These are phyloP conservation scores for Arion vulgaris DNA, from an alignment of 1,140 invertebrate genomes.

Conservation along the genomic window DNA sequence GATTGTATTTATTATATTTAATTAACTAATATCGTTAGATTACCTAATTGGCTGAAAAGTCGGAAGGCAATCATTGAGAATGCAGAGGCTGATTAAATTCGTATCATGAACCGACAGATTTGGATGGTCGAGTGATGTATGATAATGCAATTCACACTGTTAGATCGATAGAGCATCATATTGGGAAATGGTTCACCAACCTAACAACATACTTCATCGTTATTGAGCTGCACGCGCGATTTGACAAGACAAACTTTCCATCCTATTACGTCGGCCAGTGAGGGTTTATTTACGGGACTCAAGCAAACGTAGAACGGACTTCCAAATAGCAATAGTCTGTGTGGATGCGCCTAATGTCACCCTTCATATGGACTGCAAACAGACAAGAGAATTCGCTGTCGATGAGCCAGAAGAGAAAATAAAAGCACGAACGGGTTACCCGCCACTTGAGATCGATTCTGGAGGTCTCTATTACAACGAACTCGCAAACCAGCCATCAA, in stretches of 20 bases:
- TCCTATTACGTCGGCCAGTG: background rate
- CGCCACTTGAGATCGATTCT: slow-evolving; percentile 4
- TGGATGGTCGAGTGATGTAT: background rate
- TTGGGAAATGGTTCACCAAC: background rate
- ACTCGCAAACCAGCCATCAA: slow-evolving; percentile 5
- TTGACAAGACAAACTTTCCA: slow-evolving; percentile 19
- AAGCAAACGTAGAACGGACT: background rate
- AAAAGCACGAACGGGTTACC: background rate
- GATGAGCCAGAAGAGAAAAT: background rate
- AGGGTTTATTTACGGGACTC: background rate
- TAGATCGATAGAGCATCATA: slow-evolving; percentile 9
- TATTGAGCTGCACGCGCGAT: slow-evolving; percentile 13
- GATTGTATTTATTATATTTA: too few relatives aligned
- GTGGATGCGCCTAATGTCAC: background rate
- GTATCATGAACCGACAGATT: background rate
- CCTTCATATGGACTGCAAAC: background rate
- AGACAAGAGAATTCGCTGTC: background rate
- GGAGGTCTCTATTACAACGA: slow-evolving; percentile 9
- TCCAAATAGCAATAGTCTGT: background rate
- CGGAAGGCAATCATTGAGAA: background rate
- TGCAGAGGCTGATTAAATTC: background rate
- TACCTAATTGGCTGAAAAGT: too few relatives aligned
- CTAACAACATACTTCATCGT: background rate
- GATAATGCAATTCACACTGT: background rate
- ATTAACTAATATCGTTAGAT: too few relatives aligned